Percentiles rank a stretch among this genome's conserved stretches.
Evolutionary conservation across 2,797 vertebrate genomes (phyloP).

Genomic region (Falco berigora): DNA sequence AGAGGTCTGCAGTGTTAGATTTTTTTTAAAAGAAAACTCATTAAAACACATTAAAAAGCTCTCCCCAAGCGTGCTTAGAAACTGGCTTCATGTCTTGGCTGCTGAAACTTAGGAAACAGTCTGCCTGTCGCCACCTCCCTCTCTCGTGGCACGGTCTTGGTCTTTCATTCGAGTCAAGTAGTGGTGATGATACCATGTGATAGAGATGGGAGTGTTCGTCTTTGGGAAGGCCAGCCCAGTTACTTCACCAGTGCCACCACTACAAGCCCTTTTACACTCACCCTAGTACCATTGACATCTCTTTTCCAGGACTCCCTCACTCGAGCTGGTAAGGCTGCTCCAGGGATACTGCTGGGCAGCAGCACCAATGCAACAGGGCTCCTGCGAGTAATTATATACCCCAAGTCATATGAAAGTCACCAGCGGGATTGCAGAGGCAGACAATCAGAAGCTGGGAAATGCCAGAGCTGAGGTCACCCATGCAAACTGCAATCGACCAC

Average conservation of each 20-base stretch:
- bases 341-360: neutral
- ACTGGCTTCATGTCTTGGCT: neutral
- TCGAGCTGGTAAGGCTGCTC: neutral
- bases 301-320: neutral
- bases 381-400: neutral
- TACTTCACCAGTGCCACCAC: neutral
- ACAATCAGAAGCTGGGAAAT: neutral
- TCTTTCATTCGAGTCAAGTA: neutral
- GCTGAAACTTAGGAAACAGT: neutral
- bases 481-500: neutral
- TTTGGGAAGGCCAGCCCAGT: neutral
- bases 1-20: neutral
- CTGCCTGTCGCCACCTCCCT: neutral
- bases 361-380: neutral
- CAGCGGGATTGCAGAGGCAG: neutral
- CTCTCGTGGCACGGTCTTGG: neutral
- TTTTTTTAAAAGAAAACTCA: neutral
- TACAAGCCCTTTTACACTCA: neutral
- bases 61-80: neutral
- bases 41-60: neutral
- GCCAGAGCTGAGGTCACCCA: neutral
- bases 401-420: neutral
- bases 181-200: accelerated
- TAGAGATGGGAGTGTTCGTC: neutral
- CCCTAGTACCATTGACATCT: neutral